Evolutionary conservation across 2,797 vertebrate species (phyloP).

Genomic region (Gobionotothen gibberifrons): DNA sequence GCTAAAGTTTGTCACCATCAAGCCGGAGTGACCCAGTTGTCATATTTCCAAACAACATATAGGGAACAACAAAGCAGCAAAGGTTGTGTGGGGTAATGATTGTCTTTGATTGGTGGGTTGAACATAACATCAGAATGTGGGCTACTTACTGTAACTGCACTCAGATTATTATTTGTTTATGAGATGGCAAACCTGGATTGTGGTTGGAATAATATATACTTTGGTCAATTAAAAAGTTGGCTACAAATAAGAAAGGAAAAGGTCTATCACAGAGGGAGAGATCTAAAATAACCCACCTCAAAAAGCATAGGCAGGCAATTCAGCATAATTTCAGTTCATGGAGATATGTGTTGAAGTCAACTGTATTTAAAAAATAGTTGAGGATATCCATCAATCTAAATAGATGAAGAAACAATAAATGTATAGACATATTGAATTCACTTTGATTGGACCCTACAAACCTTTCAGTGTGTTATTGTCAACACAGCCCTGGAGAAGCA

Average conservation of each 20-base stretch:
- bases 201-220: not conserved
- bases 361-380: not conserved
- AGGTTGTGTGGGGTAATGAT: constrained; percentile 12
- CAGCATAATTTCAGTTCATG: not conserved
- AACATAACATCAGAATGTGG: not conserved
- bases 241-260: not conserved
- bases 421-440: not conserved
- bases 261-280: not conserved
- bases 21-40: constrained; percentile 36
- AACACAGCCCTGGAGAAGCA: not conserved
- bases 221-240: not conserved
- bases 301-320: not conserved
- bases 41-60: constrained; percentile 6
- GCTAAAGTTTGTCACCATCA: constrained; percentile 14
- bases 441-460: not conserved
- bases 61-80: constrained; percentile 21
- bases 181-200: not conserved
- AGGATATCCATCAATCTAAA: not conserved
- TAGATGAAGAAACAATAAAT: not conserved
- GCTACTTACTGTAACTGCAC: not conserved
- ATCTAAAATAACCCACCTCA: not conserved
- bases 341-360: not conserved
- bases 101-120: not conserved
- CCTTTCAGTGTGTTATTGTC: not conserved
- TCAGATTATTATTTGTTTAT: not conserved